Evolutionary conservation across 2,888 invertebrate species (phyloP), one percentile per base, ranked within the genome.

Genomic region (Drosophila robusta): DNA sequence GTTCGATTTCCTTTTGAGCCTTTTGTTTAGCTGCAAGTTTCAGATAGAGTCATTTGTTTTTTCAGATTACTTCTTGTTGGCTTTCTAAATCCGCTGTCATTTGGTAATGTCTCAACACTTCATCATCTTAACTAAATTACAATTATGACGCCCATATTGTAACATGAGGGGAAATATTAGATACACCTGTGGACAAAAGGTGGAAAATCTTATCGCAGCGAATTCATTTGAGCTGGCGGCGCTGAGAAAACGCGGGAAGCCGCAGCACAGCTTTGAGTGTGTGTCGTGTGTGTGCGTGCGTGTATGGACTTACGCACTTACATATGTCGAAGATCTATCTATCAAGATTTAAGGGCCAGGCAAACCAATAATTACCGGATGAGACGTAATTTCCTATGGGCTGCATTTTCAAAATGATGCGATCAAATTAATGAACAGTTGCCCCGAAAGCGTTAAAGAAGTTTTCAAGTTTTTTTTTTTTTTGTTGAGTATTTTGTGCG

Each of bases 311-410:
- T 62, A 50, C 38, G 58, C 64, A 75, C 64, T 64, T 64, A 64
- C 50, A 64, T 34, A 75, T 69, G 73, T 65, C 61, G 61, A 75
- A 76, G 69, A 80, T 75, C 78, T 69, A 86, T 86, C 83, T 78
- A 82, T 86, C 82, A 86, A 76, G 78, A 86, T 78, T 70, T 66
- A 64, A 77, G 77, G 72, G 77, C 68, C 68, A 26, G 76, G 41
- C 47, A 76, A 74, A 85, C 78, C 80, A 80, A 87, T 87, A 87
- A 85, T 85, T 87, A 85, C 87, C 84, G 86, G 86, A 85, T 87
- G 87, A 80, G 67, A 58, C 71, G 72, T 83, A 84, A 84, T 84
- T 84, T 85, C 86, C 83, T 82, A 83, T 74, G 76, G 78, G 78
- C 71, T 70, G 70, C 68, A 75, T 78, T 80, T 71, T 77, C 60